A percentile compares a stretch with the other conserved stretches of the same genome.
Conservation (phyloP, 2,888 invertebrate species). For the Drosophila mercatorum region DNA sequence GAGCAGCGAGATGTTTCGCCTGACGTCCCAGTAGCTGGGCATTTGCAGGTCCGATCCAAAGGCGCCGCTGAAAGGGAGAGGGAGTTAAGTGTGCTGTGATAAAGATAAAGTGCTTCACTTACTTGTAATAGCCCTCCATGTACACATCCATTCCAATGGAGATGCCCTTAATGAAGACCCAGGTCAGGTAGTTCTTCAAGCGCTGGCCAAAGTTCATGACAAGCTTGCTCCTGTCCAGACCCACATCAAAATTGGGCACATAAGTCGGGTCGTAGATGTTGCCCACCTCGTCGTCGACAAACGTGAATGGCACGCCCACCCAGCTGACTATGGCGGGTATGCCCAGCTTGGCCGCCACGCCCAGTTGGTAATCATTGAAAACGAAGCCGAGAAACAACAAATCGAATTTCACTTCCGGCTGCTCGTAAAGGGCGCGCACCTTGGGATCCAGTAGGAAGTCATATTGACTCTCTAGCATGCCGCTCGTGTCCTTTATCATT, state of each 20-base stretch:
- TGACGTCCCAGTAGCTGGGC: constrained; percentile 65
- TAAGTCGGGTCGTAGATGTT: constrained; percentile 75
- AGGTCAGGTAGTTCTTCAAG: constrained; percentile 33
- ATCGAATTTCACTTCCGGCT: constrained; percentile 70
- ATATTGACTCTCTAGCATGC: constrained; percentile 54
- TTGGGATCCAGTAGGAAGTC: constrained; percentile 65
- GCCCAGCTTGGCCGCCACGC: constrained; percentile 80
- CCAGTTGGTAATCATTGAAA: constrained; percentile 80
- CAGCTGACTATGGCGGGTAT: constrained; percentile 78
- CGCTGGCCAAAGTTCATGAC: constrained; percentile 52
- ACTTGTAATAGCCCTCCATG: constrained; percentile 49
- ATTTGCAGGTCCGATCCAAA: constrained; percentile 52
- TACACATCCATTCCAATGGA: background rate
- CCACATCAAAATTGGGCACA: constrained; percentile 54
- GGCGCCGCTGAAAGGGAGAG: constrained; percentile 24
- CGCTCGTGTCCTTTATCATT: rapidly evolving
- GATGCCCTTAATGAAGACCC: constrained; percentile 21
- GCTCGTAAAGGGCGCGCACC: constrained; percentile 68
- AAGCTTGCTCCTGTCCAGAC: background rate
- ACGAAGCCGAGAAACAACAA: constrained; percentile 78
- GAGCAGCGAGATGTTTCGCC: constrained; percentile 71
- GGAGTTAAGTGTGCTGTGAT: background rate
- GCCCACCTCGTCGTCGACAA: constrained; percentile 62
- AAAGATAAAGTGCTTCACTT: background rate
- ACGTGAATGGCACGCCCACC: constrained; percentile 59